Evolutionary conservation across 2,113 vertebrate species (phyloP).

Genomic region (Budorcas taxicolor): DNA sequence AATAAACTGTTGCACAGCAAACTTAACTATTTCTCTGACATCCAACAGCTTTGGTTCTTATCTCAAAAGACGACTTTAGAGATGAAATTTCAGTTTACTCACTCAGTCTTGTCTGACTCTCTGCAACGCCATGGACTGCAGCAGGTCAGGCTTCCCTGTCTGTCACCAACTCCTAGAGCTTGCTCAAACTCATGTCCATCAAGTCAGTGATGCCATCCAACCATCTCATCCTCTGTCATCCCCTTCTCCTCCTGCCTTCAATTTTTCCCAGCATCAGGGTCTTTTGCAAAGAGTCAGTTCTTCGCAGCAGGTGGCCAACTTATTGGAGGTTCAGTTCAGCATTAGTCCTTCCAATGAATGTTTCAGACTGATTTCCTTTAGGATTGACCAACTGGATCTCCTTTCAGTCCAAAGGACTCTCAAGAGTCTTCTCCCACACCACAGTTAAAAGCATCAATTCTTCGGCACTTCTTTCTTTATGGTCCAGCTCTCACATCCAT

Average conservation of each 20-base stretch:
- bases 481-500: neutral
- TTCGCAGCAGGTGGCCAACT: neutral
- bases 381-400: neutral
- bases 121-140: neutral
- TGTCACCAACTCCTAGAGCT: neutral
- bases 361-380: neutral
- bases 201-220: neutral
- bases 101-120: neutral
- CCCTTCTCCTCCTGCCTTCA: neutral
- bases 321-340: neutral
- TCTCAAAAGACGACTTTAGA: neutral
- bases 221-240: neutral
- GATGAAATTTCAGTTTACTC: neutral
- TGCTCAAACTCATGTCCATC: neutral
- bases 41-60: neutral
- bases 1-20: neutral
- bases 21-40: neutral
- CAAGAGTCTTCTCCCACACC: neutral
- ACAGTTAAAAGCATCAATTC: neutral
- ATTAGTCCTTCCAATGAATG: neutral
- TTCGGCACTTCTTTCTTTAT: neutral
- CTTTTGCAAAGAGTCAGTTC: neutral
- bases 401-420: neutral
- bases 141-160: neutral
- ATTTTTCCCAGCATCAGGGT: neutral